Percentiles rank a stretch among this genome's conserved stretches.
Conservation (phyloP, 2,113 vertebrate species). For the Thunnus thynnus region DNA sequence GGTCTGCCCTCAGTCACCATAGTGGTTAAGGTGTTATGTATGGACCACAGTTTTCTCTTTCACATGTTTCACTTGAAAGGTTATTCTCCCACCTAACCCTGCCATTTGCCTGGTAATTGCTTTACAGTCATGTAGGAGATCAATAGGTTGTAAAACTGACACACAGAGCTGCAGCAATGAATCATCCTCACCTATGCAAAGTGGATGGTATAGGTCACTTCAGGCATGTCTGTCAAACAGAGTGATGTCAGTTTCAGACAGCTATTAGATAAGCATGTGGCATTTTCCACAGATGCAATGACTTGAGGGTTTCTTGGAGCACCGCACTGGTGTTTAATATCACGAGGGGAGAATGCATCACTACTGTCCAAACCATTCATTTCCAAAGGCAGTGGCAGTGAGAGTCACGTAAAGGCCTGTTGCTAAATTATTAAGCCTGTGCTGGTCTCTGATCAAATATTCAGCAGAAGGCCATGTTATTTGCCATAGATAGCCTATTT, state of each 20-base stretch:
- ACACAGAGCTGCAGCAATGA: conserved; percentile 1
- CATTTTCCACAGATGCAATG: conserved; percentile 25
- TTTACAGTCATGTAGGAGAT: conserved; percentile 15
- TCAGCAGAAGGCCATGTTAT: conserved; percentile 43
- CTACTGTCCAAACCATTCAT: background rate
- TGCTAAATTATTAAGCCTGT: conserved; percentile 59
- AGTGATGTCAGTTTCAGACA: conserved; percentile 22
- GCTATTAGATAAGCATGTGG: conserved; percentile 22
- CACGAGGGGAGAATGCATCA: background rate
- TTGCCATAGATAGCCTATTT: conserved; percentile 48
- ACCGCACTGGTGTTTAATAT: conserved; percentile 6
- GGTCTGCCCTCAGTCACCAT: no score
- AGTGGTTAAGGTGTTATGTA: background rate
- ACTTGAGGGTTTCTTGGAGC: conserved; percentile 2
- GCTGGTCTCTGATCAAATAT: conserved; percentile 63
- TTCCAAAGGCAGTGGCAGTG: conserved; percentile 13
- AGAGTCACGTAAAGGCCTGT: conserved; percentile 31
- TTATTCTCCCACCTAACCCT: background rate
- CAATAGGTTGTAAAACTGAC: conserved; percentile 29
- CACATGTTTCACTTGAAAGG: background rate
- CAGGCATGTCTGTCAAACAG: conserved; percentile 5
- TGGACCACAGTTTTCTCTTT: background rate
- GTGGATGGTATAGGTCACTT: conserved; percentile 22
- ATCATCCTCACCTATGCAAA: conserved; percentile 7
- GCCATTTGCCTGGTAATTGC: conserved; percentile 13